Conservation (phyloP, 2,113 vertebrate species). For the Oenanthe melanoleuca region DNA sequence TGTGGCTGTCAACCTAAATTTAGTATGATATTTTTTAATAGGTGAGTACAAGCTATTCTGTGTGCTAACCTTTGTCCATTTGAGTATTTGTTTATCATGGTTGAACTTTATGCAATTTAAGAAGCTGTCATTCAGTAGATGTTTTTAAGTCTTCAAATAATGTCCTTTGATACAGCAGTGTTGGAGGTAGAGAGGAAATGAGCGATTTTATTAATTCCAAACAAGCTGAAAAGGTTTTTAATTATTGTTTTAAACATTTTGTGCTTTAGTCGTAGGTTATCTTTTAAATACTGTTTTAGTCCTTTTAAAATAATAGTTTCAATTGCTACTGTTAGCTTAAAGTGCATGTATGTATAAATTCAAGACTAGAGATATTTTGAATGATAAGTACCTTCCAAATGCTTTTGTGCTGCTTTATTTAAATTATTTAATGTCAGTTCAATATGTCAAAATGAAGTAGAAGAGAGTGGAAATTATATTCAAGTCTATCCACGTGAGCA, state of each 20-base stretch:
- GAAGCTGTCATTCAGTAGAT: conserved; percentile 37
- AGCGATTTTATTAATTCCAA: background rate
- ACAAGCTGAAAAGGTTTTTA: background rate
- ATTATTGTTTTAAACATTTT: background rate
- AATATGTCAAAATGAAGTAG: background rate
- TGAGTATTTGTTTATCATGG: conserved; percentile 59
- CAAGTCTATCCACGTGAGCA: background rate
- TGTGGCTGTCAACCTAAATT: conserved; percentile 27
- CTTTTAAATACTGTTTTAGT: background rate
- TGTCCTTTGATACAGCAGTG: background rate
- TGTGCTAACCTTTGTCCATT: conserved; percentile 35
- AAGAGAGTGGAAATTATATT: background rate
- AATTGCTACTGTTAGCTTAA: background rate
- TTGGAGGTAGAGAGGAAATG: background rate
- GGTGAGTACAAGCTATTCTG: background rate
- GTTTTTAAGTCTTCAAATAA: conserved; percentile 3
- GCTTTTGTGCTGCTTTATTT: background rate
- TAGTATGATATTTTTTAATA: conserved; percentile 2
- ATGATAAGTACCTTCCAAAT: background rate
- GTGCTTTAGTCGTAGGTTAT: background rate
- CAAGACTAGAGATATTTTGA: background rate
- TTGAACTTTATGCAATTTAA: conserved; percentile 50
- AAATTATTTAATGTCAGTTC: background rate
- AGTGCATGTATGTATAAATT: background rate
- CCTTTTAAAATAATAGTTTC: background rate